Evolutionary conservation across 2,113 vertebrate species (phyloP), one percentile per base, ranked within the genome.

Genomic region (Melanostigma gelatinosum): DNA sequence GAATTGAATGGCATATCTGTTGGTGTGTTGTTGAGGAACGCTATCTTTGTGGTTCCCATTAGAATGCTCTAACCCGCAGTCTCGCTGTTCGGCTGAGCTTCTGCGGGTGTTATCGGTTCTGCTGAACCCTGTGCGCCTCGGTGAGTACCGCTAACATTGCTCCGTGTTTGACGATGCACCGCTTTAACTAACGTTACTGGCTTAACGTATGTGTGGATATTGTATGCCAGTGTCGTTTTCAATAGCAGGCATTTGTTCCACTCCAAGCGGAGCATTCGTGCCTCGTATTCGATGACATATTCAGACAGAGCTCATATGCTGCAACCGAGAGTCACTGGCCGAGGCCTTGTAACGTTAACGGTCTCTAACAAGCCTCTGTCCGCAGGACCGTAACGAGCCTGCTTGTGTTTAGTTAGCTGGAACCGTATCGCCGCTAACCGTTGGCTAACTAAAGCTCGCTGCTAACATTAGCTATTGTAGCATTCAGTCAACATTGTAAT

Each of bases 271-370:
- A 9, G 4, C 6, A 15, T 60, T 60, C 16, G 58, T 46, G 16
- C 36, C 3, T 66, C 22, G 7, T 38, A 54, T 24, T 50, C 22
- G 9, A 18, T 54, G 5, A 71, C 55, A 61, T 50, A 24, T 67
- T 63, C 46, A 7, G 3, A 32, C 36, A 3, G 32, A 9, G 38
- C 4, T 24, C 15, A 48, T 70, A 50, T 24, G 65, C 50, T 61
- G 13, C 32, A 4, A 18, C 27, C 13, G 32, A 32, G 71, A 67
- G 22, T 63, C 9, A 46, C 32, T 34, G 66, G 48, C 70, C 44
- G 75, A 70, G 91, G 91, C 89, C 91, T 87, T 8, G 61, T n/a
- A 4, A 18, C 60, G 27, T 16, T 29, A 66, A 7, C 46, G 66
- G 11, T 6, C 8, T 8, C 46, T 22, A 73, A 60, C 27, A 18